These are phyloP conservation scores for Asobara japonica DNA, from an alignment of 1,140 invertebrate species.

Conservation along the genomic window DNA sequence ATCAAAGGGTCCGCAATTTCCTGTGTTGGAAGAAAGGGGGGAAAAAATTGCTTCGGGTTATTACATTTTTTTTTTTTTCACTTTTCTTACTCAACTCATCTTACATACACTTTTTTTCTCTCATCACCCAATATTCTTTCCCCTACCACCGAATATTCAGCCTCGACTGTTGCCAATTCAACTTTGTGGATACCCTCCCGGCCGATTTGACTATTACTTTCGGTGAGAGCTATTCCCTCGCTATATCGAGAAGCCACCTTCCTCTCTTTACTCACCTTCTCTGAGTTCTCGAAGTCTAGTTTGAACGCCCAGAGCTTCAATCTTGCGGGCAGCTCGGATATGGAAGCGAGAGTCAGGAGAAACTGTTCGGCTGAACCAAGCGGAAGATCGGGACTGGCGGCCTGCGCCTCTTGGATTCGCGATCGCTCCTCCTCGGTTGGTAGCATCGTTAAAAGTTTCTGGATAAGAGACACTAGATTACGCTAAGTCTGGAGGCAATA, in stretches of 20 bases:
- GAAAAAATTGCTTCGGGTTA: conserved; percentile 7
- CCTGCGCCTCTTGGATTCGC: conserved; percentile 95
- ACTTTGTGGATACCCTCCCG: conserved; percentile 18
- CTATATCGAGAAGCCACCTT: not conserved
- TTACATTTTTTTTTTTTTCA: not conserved
- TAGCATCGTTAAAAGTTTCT: conserved; percentile 97
- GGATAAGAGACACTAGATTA: conserved; percentile 39
- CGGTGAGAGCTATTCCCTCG: not conserved
- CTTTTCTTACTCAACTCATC: conserved; percentile 7
- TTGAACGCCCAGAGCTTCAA: conserved; percentile 99
- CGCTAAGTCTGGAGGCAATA: too few relatives aligned
- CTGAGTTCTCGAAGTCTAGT: conserved; percentile 96
- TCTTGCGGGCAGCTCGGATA: conserved; percentile 93
- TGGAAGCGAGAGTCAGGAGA: conserved; percentile 92
- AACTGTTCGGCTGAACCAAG: conserved; percentile 98
- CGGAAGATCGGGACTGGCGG: conserved; percentile 93
- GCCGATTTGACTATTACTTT: conserved; percentile 32
- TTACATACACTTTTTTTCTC: not conserved
- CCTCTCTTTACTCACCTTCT: conserved; percentile 74
- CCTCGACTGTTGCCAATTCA: not conserved
- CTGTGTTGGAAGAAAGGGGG: conserved; percentile 62
- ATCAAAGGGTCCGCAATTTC: conserved; percentile 98
- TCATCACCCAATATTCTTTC: conserved; percentile 1
- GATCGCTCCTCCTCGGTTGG: conserved; percentile 96
- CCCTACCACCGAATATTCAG: not conserved